Base-by-base conservation (phyloP, 2,888 invertebrate species). In the Danaus chrysippus region DNA sequence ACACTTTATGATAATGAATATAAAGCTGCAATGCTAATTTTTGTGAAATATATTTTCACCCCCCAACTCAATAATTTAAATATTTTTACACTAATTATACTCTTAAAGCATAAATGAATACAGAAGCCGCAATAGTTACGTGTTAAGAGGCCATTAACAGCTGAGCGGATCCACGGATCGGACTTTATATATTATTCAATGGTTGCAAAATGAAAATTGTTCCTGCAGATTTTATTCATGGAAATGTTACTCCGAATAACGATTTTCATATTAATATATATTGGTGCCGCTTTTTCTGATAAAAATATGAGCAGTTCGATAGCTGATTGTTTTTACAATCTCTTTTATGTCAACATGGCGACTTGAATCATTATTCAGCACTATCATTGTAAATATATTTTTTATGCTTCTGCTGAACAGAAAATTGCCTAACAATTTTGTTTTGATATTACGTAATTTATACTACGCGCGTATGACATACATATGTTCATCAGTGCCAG, bases 171-270 rank as follows among this genome's bases (percentile, higher is more conserved):
- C 72, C 70, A 70, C 72, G 70, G 70, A 72, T 64, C 71, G 70
- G 67, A 65, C 67, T 70, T 72, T 70, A 73, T 74, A 71, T 71
- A 71, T 73, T 74, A 73, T 75, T 74, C 72, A 73, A 70, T 68
- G 70, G 71, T 67, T 70, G 72, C 67, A 70, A 74, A 74, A 73
- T 71, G 71, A 70, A 70, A 72, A 73, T 72, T 70, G 71, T 65
- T 71, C 71, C 64, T 65, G 72, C 71, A 71, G 68, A 68, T 73
- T 71, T 72, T 67, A 70, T 70, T 70, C 72, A 72, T 72, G 71
- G 69, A 71, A 70, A 71, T 73, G 68, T 69, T 68, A 71, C 69
- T 64, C 68, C 64, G 67, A 68, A 71, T 71, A 70, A 68, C 69
- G 63, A 71, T 69, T 71, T 69, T 67, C 69, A 67, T 70, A 70